Conservation (phyloP, 2,888 invertebrate species). For the Amiota mariae region DNA sequence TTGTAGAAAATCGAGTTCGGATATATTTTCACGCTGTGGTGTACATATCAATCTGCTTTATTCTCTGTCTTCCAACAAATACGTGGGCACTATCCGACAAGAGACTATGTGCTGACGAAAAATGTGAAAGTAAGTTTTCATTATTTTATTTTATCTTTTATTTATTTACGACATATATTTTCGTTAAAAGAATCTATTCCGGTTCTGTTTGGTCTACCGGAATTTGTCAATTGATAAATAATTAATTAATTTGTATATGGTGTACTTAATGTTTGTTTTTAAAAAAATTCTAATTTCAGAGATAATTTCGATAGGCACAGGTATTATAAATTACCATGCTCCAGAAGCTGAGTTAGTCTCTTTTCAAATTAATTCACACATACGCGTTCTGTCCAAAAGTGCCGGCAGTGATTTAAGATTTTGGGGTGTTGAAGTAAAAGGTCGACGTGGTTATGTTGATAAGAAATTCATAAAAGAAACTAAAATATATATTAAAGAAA, state of each 20-base stretch:
- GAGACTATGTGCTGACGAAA: constrained; percentile 81
- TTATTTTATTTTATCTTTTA: not conserved
- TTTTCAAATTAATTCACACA: constrained; percentile 76
- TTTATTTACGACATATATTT: too few relatives aligned
- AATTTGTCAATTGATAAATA: too few relatives aligned
- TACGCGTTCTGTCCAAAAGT: constrained; percentile 81
- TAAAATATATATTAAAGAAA: constrained; percentile 74
- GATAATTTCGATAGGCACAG: constrained; percentile 76
- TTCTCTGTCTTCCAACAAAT: constrained; percentile 51
- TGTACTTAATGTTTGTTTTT: too few relatives aligned
- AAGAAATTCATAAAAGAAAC: constrained; percentile 77
- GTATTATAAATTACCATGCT: constrained; percentile 77
- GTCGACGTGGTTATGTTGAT: constrained; percentile 81
- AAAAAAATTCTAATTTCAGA: constrained; percentile 42
- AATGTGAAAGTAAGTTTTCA: constrained; percentile 80
- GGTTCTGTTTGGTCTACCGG: too few relatives aligned
- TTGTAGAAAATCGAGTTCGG: constrained; percentile 27
- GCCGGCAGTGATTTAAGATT: constrained; percentile 75
- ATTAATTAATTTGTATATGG: too few relatives aligned
- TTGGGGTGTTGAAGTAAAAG: constrained; percentile 82
- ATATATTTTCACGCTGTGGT: constrained; percentile 17
- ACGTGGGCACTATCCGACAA: constrained; percentile 77
- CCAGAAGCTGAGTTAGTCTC: constrained; percentile 77
- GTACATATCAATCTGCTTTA: constrained; percentile 24
- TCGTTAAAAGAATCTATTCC: too few relatives aligned